Conservation (phyloP, 1,140 invertebrate species). For the Pseudobourletiella spinata region DNA sequence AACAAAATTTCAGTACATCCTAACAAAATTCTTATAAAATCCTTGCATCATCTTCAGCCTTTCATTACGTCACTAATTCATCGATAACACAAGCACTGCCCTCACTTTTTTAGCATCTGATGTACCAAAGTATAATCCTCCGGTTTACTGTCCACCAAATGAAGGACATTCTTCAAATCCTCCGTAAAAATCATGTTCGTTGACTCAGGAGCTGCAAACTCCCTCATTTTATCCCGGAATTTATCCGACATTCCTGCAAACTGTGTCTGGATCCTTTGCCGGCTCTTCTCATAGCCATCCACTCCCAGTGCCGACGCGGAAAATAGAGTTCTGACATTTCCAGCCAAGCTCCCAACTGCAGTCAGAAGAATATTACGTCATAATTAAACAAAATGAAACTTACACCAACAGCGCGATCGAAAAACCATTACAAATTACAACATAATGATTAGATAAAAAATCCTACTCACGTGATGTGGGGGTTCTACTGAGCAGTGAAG, state of each 20-base stretch:
- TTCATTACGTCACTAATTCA: not conserved
- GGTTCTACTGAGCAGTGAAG: no score
- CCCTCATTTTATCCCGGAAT: conserved; percentile 58
- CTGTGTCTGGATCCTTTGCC: conserved; percentile 48
- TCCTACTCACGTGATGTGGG: no score
- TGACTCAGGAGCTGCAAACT: conserved; percentile 46
- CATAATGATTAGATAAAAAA: not conserved
- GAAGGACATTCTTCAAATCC: conserved; percentile 71
- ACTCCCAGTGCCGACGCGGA: conserved; percentile 50
- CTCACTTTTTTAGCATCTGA: conserved; percentile 58
- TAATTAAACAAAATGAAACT: not conserved
- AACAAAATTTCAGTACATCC: not conserved
- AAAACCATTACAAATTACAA: not conserved
- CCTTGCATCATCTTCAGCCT: not conserved
- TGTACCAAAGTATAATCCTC: conserved; percentile 55
- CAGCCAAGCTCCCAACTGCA: not conserved
- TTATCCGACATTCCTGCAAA: conserved; percentile 51
- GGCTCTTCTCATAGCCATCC: conserved; percentile 47
- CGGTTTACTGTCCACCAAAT: conserved; percentile 51
- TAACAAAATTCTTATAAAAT: not conserved
- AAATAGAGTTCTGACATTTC: conserved; percentile 44
- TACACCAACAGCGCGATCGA: not conserved
- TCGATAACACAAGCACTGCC: not conserved
- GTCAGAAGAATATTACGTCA: not conserved
- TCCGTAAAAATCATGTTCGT: conserved; percentile 68